Evolutionary conservation across 2,113 vertebrate species (phyloP).

Genomic region (Cryptotis parvus): DNA sequence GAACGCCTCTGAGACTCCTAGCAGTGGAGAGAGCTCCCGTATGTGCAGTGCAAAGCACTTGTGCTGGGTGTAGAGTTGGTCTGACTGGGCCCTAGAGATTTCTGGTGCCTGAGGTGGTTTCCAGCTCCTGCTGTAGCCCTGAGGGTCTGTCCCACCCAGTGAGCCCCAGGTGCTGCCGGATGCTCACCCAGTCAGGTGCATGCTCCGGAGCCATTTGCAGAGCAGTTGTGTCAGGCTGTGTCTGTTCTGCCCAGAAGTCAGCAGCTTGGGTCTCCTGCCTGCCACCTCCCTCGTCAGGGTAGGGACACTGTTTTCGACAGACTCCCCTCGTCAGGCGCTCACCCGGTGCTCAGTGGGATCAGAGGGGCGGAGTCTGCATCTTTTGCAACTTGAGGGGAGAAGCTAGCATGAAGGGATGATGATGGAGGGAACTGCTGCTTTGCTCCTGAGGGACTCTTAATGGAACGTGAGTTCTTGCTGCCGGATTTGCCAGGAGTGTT

Average conservation of each 20-base stretch:
- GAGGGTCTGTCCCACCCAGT: background rate
- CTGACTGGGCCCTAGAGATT: background rate
- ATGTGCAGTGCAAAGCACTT: background rate
- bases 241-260: background rate
- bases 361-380: background rate
- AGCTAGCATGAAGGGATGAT: background rate
- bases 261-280: background rate
- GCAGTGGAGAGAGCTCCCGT: background rate
- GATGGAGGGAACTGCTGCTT: background rate
- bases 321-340: background rate
- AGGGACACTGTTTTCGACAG: background rate
- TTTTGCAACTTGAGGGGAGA: background rate
- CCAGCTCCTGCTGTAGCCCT: background rate
- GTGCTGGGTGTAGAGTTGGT: background rate
- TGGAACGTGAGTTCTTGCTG: background rate
- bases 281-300: background rate
- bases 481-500: background rate
- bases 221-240: background rate
- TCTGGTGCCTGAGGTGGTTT: conserved; percentile 1
- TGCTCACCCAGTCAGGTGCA: background rate
- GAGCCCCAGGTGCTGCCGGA: background rate
- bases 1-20: background rate
- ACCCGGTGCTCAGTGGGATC: background rate
- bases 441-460: background rate
- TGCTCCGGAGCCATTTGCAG: background rate